Percentiles rank a stretch among this genome's conserved stretches.
Evolutionary conservation across 2,888 invertebrate genomes (phyloP).

Genomic region (Erebia epiphron): DNA sequence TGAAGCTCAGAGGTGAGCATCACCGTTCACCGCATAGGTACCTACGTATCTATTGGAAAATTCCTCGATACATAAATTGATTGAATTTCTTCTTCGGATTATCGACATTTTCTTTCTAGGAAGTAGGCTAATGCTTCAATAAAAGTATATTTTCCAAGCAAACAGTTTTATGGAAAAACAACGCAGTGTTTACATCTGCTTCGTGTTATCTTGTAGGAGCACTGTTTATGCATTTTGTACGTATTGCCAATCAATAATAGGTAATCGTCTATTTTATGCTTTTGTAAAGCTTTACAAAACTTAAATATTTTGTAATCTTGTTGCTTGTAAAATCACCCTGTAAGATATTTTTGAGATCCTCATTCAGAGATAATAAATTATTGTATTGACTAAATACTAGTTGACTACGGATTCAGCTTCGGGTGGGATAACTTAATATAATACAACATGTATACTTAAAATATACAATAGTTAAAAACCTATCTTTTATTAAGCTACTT

Average conservation of each 20-base stretch:
- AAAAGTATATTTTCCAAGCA: slow-evolving; percentile 31
- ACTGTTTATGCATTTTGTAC: slow-evolving; percentile 12
- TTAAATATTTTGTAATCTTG: neutral
- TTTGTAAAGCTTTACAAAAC: neutral
- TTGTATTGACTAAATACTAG: neutral
- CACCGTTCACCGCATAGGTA: no score
- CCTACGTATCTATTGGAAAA: neutral
- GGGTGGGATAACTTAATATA: no score
- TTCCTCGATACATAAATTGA: slow-evolving; percentile 4
- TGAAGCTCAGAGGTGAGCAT: neutral
- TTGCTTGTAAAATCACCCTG: neutral
- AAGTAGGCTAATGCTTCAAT: slow-evolving; percentile 33
- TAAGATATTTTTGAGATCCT: neutral
- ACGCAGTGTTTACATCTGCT: slow-evolving; percentile 27
- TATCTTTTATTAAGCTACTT: no score
- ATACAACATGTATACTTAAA: no score
- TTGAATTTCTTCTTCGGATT: slow-evolving; percentile 10
- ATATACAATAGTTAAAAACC: no score
- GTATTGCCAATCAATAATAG: slow-evolving; percentile 10
- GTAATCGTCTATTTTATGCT: neutral
- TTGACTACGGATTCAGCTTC: no score
- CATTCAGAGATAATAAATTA: neutral
- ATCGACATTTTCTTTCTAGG: slow-evolving; percentile 18
- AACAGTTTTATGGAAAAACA: slow-evolving; percentile 42
- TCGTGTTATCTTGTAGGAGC: neutral